Conservation (phyloP, 2,797 vertebrate species). For the Sebastes ruberrimus region DNA sequence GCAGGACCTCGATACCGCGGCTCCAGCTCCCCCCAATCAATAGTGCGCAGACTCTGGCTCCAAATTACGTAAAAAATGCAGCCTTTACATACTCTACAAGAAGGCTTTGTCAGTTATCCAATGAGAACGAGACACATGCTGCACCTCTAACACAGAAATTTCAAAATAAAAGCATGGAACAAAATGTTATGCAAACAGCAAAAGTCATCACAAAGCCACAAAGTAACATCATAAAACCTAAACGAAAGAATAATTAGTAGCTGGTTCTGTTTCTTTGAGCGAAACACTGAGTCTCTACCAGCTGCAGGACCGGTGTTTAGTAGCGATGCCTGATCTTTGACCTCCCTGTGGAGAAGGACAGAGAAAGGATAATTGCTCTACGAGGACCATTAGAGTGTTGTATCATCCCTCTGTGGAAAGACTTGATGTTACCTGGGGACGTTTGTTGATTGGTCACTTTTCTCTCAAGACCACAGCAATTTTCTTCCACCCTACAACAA, state of each 20-base stretch:
- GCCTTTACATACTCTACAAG: not conserved
- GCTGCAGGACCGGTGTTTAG: not conserved
- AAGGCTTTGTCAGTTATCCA: not conserved
- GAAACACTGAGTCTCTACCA: not conserved
- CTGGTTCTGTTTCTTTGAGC: constrained; percentile 8
- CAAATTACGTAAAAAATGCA: no score
- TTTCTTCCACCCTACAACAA: constrained; percentile 34
- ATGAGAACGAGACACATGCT: not conserved
- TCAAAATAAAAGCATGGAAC: not conserved
- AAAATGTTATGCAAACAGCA: not conserved
- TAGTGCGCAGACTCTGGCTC: no score
- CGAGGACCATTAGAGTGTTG: constrained; percentile 36
- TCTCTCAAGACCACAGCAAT: constrained; percentile 24
- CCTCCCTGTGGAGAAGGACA: constrained; percentile 17
- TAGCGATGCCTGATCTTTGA: constrained; percentile 1
- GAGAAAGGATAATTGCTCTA: constrained; percentile 45
- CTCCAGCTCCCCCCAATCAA: no score
- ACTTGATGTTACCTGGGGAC: constrained; percentile 27
- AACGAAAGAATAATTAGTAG: not conserved
- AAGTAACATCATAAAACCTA: no score
- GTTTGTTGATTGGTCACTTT: constrained; percentile 50
- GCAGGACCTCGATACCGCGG: no score
- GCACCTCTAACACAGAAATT: not conserved
- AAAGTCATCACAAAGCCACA: not conserved
- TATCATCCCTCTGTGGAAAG: constrained; percentile 35